phyloP scores from a whole-genome alignment of 2,888 invertebrate genomes.

The Cetonia aurata region DNA sequence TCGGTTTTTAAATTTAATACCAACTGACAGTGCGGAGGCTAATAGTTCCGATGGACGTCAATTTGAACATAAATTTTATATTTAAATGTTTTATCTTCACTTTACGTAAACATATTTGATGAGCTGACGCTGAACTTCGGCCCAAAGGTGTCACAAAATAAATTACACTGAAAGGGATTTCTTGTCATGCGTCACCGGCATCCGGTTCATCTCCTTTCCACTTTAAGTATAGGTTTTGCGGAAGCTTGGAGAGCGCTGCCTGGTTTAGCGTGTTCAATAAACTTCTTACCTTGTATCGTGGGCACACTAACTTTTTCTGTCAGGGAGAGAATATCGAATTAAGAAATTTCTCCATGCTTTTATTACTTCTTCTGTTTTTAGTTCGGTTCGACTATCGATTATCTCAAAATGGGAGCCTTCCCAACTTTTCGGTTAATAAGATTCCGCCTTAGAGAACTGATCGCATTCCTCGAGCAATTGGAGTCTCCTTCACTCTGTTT shows the following conservation, averaged over 20 bases:
- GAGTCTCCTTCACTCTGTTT: no score
- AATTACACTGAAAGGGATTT: constrained; percentile 64
- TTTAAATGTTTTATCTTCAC: constrained; percentile 48
- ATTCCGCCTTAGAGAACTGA: no score
- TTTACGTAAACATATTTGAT: constrained; percentile 49
- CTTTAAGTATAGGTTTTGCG: constrained; percentile 37
- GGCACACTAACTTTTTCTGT: constrained; percentile 24
- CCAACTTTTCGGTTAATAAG: not conserved
- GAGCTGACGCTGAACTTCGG: constrained; percentile 46
- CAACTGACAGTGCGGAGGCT: constrained; percentile 25
- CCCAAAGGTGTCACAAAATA: constrained; percentile 59
- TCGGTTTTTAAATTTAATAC: constrained; percentile 40
- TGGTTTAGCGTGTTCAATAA: constrained; percentile 33
- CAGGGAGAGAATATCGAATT: constrained; percentile 28
- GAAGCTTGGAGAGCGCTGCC: constrained; percentile 23
- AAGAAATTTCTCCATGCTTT: constrained; percentile 27
- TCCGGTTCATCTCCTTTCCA: constrained; percentile 53
- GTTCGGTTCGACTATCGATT: constrained; percentile 7
- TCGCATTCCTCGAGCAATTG: no score
- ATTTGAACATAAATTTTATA: constrained; percentile 51
- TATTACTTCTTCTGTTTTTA: constrained; percentile 15
- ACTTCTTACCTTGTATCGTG: constrained; percentile 36
- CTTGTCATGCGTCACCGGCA: constrained; percentile 61
- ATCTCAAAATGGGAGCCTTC: constrained; percentile 3
- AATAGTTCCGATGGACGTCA: not conserved